Evolutionary conservation across 2,797 vertebrate genomes (phyloP).

Genomic region (Pseudomugil gertrudae): DNA sequence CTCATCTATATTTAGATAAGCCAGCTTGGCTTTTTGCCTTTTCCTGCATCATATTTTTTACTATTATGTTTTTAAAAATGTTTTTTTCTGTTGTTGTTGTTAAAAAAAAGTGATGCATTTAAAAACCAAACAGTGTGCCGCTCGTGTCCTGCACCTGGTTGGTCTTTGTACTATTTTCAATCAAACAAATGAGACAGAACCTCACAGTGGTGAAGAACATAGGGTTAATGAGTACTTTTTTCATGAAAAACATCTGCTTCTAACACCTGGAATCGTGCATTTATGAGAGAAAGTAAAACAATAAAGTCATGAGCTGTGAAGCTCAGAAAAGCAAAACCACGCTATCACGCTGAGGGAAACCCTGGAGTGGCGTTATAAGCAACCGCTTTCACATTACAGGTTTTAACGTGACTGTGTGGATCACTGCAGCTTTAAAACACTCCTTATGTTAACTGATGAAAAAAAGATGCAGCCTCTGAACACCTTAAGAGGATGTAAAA

Average conservation of each 20-base stretch:
- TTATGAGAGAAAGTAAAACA: neutral
- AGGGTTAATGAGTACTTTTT: neutral
- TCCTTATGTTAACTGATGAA: neutral
- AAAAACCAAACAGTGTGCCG: too few species aligned
- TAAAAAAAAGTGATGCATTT: too few species aligned
- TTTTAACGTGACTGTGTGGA: neutral
- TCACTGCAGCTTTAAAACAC: slow-evolving; percentile 1
- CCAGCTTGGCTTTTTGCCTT: too few species aligned
- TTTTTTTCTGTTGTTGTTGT: too few species aligned
- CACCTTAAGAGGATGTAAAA: neutral
- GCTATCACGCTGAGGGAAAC: neutral
- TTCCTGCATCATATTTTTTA: too few species aligned
- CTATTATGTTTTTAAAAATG: too few species aligned
- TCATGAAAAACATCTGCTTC: slow-evolving; percentile 2
- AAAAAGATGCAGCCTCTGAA: slow-evolving; percentile 15
- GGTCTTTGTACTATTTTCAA: neutral
- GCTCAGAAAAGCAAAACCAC: neutral
- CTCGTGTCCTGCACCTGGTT: too few species aligned
- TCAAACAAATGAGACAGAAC: neutral
- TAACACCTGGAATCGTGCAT: neutral
- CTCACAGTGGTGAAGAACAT: neutral
- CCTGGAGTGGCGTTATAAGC: neutral
- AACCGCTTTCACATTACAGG: neutral
- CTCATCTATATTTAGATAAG: too few species aligned
- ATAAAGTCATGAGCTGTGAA: neutral